These are phyloP conservation scores for Agrotis segetum DNA, from an alignment of 2,888 invertebrate genomes.

Conservation along the genomic window DNA sequence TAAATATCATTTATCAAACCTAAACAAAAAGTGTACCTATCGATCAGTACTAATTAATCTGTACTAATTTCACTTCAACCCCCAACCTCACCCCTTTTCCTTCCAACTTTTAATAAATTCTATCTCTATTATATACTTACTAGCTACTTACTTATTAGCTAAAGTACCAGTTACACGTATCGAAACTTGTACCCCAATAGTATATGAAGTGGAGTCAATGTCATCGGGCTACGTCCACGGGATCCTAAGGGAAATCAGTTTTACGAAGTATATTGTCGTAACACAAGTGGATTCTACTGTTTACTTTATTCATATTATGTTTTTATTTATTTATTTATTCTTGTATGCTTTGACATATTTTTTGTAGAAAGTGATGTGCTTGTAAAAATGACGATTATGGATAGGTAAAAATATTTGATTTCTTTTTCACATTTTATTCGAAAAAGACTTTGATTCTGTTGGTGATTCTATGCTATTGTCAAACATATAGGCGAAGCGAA, in stretches of 20 bases:
- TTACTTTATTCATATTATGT: slow-evolving; percentile 14
- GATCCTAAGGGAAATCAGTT: slow-evolving; percentile 44
- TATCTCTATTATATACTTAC: too few relatives aligned
- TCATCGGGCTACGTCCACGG: slow-evolving; percentile 5
- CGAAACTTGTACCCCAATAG: neutral
- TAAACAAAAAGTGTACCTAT: too few relatives aligned
- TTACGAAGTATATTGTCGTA: slow-evolving; percentile 38
- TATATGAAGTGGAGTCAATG: slow-evolving; percentile 22
- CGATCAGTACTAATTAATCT: too few relatives aligned
- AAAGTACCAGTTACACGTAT: slow-evolving; percentile 5
- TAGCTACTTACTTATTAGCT: slow-evolving; percentile 17
- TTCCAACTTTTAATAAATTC: neutral
- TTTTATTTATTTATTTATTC: slow-evolving; percentile 19
- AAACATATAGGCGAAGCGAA: too few relatives aligned
- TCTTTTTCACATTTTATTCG: too few relatives aligned
- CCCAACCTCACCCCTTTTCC: too few relatives aligned
- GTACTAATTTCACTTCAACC: too few relatives aligned
- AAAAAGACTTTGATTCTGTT: too few relatives aligned
- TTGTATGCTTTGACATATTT: neutral
- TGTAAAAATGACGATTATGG: too few relatives aligned
- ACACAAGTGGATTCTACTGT: slow-evolving; percentile 20
- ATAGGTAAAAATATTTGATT: too few relatives aligned
- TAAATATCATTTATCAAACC: too few relatives aligned
- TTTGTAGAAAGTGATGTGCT: neutral
- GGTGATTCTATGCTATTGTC: too few relatives aligned